Base-by-base conservation (phyloP, 2,888 invertebrate species). In the Tricholauxania praeusta region DNA sequence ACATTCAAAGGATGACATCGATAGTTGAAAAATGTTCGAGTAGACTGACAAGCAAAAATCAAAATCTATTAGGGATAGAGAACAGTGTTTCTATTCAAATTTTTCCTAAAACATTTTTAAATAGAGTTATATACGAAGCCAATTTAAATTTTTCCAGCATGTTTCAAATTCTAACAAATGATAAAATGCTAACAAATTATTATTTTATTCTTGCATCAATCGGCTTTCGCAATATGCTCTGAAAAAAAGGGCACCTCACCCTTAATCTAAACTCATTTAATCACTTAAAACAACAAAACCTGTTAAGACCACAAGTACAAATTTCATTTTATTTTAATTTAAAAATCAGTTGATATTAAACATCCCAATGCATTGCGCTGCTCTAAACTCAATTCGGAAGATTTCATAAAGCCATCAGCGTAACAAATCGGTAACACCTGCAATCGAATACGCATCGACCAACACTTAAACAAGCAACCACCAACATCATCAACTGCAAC, bases 211-310 rank as follows among this genome's bases (percentile, higher is more conserved):
- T 2, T 12, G 10, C n/a, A 55, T 12, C 17, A 15, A 39, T 39
- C n/a, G 14, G 19, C 48, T 47, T 52, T 47, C 63, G 62, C 48
- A 48, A 8, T 64, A 39, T 4, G 28, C 28, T 3, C 28, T 28
- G 28, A 28, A 28, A 28, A 28, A 28, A 28, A 28, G 28, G 28
- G 28, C 4, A 28, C n/a, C 19, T 72, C 65, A 73, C 75, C 75
- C 77, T 78, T 80, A 62, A 75, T 53, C 51, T 76, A 70, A 53
- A 47, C 66, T 47, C 14, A 47, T 48, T 71, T 78, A 78, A 79
- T 79, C 78, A 69, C 67, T 72, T 76, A 78, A 79, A 78, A 76
- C 76, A 80, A 80, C 80, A 79, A 78, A 78, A 80, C 78, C 79
- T 72, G 79, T 76, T 74, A 65, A 72, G 63, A 62, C 75, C 74